Percentiles rank a stretch among this genome's conserved stretches.
phyloP scores from a whole-genome alignment of 2,113 vertebrate genomes.

The Forbesichthys agassizii region DNA sequence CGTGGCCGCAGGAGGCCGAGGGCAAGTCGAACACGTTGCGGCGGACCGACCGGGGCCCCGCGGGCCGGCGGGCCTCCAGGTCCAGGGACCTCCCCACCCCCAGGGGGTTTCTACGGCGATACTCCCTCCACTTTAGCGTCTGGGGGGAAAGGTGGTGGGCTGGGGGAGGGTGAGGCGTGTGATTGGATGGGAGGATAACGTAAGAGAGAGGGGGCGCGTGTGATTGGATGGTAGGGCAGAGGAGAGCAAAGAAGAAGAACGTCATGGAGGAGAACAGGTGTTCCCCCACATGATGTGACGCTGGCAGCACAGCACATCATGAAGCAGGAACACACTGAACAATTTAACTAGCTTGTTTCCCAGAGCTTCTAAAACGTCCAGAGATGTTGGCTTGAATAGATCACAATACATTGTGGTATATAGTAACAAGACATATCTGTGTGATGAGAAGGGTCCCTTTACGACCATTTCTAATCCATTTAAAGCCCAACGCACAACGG shows the following conservation, averaged over 20 bases:
- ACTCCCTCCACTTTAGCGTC: conserved; percentile 96
- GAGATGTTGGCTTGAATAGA: too few relatives aligned
- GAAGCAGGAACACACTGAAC: conserved; percentile 14
- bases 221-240: not conserved
- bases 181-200: not conserved
- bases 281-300: not conserved
- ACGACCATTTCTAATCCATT: too few relatives aligned
- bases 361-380: too few relatives aligned
- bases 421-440: too few relatives aligned
- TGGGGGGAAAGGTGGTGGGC: conserved; percentile 95
- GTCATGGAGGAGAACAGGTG: conserved; percentile 17
- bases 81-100: conserved; percentile 79
- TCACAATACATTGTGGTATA: too few relatives aligned
- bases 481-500: too few relatives aligned
- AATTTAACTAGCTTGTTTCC: not conserved
- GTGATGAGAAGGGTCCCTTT: too few relatives aligned
- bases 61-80: conserved; percentile 77
- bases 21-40: conserved; percentile 91
- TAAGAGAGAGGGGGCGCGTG: too few relatives aligned
- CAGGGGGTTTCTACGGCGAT: conserved; percentile 91
- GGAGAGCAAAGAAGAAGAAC: not conserved
- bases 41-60: conserved; percentile 69
- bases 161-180: conserved; percentile 47
- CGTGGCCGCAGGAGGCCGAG: conserved; percentile 64
- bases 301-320: accelerated